phyloP scores from a whole-genome alignment of 2,113 vertebrate species.

The Apeltes quadracus region DNA sequence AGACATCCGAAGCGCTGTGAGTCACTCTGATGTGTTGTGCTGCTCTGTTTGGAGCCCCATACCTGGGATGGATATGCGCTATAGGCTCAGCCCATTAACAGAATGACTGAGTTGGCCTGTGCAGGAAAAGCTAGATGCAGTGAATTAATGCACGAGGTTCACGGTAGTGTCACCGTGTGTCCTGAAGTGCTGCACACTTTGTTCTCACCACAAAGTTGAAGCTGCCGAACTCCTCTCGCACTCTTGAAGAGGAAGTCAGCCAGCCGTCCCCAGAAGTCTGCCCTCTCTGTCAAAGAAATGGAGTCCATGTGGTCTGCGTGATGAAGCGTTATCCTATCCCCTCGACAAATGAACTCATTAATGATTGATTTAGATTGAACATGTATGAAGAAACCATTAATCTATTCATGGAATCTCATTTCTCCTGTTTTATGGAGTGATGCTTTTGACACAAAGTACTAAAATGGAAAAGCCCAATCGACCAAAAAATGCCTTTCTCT shows the following conservation, averaged over 20 bases:
- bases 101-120: conserved; percentile 1
- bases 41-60: conserved; percentile 41
- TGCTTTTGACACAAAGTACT: conserved; percentile 65
- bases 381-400: conserved; percentile 71
- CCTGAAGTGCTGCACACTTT: conserved; percentile 38
- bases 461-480: conserved; percentile 70
- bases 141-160: conserved; percentile 48
- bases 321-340: conserved; percentile 54
- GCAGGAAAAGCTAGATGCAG: conserved; percentile 23
- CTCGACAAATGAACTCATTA: conserved; percentile 70
- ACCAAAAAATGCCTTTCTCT: conserved; percentile 46
- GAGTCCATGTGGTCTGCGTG: conserved; percentile 51
- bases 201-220: conserved; percentile 24
- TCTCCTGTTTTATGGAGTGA: conserved; percentile 70
- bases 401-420: conserved; percentile 74
- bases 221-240: conserved; percentile 27
- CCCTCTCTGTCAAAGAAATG: conserved; percentile 65
- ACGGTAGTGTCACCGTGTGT: conserved; percentile 44
- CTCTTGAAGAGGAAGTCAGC: conserved; percentile 27
- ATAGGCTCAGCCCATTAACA: conserved; percentile 73
- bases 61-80: conserved; percentile 65
- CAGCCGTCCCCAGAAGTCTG: conserved; percentile 29
- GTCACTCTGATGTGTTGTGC: conserved; percentile 42
- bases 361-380: conserved; percentile 74
- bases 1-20: conserved; percentile 45